Conservation (phyloP, 2,797 vertebrate genomes). For the Hyperoplus immaculatus region DNA sequence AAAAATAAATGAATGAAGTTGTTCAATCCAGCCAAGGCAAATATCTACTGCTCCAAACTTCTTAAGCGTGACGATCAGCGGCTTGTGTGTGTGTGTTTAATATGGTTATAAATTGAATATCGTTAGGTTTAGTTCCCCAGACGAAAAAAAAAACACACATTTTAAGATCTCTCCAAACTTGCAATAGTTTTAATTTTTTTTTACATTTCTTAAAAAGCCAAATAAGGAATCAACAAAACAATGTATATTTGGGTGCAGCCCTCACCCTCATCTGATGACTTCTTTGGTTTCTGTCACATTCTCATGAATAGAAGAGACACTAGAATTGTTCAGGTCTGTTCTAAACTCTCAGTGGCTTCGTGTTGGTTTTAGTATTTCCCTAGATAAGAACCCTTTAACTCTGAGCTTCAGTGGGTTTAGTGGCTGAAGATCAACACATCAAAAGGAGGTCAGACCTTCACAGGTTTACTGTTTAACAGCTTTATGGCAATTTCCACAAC, state of each 20-base stretch:
- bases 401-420: conserved; percentile 30
- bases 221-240: not conserved
- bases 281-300: not conserved
- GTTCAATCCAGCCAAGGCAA: not conserved
- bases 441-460: conserved; percentile 49
- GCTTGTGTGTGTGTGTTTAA: not conserved
- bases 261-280: not conserved
- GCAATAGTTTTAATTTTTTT: not conserved
- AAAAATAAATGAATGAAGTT: not conserved
- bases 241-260: not conserved
- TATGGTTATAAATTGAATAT: not conserved
- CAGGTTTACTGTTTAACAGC: conserved; percentile 82
- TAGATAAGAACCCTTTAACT: conserved; percentile 22
- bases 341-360: not conserved
- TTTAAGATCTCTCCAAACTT: not conserved
- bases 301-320: not conserved
- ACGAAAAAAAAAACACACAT: not conserved
- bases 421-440: conserved; percentile 71
- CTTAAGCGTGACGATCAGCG: not conserved
- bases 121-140: not conserved
- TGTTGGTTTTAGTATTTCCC: conserved; percentile 34
- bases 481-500: conserved; percentile 58
- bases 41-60: not conserved
- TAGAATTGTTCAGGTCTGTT: not conserved
- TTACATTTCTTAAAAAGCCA: not conserved